Percentiles rank a stretch among this genome's conserved stretches.
These are phyloP conservation scores for Malacosoma neustria DNA, from an alignment of 2,888 invertebrate species.

Conservation along the genomic window DNA sequence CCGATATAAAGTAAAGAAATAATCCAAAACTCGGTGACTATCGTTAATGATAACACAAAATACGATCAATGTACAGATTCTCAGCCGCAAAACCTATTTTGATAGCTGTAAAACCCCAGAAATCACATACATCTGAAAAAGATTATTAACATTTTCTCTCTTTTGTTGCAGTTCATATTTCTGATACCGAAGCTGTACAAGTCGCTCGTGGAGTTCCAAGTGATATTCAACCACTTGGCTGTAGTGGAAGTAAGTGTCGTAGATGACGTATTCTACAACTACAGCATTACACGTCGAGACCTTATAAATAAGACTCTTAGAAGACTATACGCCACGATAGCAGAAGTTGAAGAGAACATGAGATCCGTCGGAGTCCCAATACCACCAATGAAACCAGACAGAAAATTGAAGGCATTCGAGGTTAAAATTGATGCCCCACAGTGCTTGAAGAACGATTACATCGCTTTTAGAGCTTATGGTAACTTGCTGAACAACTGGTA, in stretches of 20 bases:
- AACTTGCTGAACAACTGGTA: constrained; percentile 76
- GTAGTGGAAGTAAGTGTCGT: constrained; percentile 48
- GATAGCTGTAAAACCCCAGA: neutral
- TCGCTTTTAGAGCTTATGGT: constrained; percentile 74
- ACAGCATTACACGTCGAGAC: constrained; percentile 50
- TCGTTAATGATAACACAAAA: neutral
- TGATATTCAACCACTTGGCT: constrained; percentile 46
- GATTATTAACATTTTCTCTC: constrained; percentile 19
- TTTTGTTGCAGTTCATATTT: constrained; percentile 71
- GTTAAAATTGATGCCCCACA: constrained; percentile 64
- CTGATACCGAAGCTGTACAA: constrained; percentile 75
- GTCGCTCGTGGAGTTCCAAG: constrained; percentile 46
- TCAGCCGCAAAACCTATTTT: neutral
- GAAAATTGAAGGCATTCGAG: constrained; percentile 44
- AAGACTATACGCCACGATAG: constrained; percentile 74
- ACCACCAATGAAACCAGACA: constrained; percentile 44
- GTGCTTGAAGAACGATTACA: constrained; percentile 76
- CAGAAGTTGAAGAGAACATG: constrained; percentile 63
- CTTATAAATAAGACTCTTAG: constrained; percentile 49
- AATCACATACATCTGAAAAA: neutral
- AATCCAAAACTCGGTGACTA: neutral
- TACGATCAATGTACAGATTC: neutral
- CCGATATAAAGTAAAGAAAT: neutral
- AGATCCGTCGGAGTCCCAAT: constrained; percentile 39
- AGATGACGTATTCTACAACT: constrained; percentile 54